Evolutionary conservation across 1,140 invertebrate species (phyloP), one percentile per base, ranked within the genome.

Genomic region (Drosophila novamexicana): DNA sequence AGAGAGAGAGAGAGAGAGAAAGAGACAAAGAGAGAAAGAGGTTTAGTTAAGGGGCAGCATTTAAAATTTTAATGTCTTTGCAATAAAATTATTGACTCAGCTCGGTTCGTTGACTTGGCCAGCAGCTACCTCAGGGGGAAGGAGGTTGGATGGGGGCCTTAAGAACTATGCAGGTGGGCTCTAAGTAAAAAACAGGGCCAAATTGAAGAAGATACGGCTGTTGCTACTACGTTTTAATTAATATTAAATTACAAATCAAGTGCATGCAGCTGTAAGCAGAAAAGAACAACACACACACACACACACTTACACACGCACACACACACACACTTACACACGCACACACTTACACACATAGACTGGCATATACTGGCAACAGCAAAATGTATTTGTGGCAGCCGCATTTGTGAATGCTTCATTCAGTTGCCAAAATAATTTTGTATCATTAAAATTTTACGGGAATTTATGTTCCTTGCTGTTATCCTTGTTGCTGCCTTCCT

Each of bases 381-480:
- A 52, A 18, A 59, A 59, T 47, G 47, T 59, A 75, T 63, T 70
- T 75, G 72, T 53, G 67, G 67, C 66, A 52, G 50, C 71, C 22
- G 9, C 50, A 68, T 56, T 68, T 54, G 40, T 65, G 40, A 36
- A 54, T 61, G 37, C 47, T 37, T 63, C 50, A 59, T 71, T 32
- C 34, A 50, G 42, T 74, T 73, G 65, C 69, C 79, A 66, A 81
- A 79, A 85, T 59, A 47, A 59, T 59, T 86, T 86, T 86, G 75
- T 75, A 82, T 79, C 83, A 88, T 86, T 86, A 88, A 82, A 86
- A 82, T 88, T 88, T 86, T 65, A 86, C 50, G 52, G 52, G 59
- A 77, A 78, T 71, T 75, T 71, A 75, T 75, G 67, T 58, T 12
- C 29, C 57, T 49, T 34, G 52, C 59, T 54, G 6, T 34, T 61